A percentile compares a stretch with the other conserved stretches of the same genome.
phyloP scores from a whole-genome alignment of 2,888 invertebrate species.

The Mongoloraphidia duomilia region DNA sequence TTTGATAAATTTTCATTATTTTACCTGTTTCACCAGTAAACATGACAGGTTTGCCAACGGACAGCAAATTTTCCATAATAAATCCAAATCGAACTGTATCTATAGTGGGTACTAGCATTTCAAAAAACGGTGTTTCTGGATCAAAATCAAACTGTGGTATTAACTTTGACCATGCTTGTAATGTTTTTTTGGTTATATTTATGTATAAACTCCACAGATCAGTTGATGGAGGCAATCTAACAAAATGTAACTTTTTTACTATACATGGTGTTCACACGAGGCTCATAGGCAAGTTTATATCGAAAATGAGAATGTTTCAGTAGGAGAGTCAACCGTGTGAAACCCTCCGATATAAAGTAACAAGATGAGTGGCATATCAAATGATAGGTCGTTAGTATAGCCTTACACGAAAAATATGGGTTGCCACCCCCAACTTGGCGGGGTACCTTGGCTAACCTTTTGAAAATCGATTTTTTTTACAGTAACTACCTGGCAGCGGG shows the following conservation, averaged over 20 bases:
- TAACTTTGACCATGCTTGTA: constrained; percentile 68
- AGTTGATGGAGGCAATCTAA: constrained; percentile 52
- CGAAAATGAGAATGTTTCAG: no score
- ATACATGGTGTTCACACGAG: neutral
- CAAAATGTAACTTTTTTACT: constrained; percentile 6
- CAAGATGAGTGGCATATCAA: no score
- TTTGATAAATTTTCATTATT: neutral
- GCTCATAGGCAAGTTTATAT: no score
- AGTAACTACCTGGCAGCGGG: no score
- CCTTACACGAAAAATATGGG: no score
- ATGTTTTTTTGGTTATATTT: constrained; percentile 49
- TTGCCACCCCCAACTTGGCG: no score
- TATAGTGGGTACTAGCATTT: constrained; percentile 80
- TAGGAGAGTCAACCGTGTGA: no score
- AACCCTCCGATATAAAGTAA: no score
- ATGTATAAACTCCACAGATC: constrained; percentile 66
- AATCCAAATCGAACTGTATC: constrained; percentile 81
- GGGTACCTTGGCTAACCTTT: no score
- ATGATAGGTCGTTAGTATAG: no score
- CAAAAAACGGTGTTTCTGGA: constrained; percentile 61
- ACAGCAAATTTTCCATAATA: constrained; percentile 58
- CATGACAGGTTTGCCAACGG: constrained; percentile 62
- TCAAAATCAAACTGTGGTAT: constrained; percentile 61
- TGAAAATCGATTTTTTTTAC: no score
- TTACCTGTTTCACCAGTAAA: constrained; percentile 78